Evolutionary conservation across 2,797 vertebrate genomes (phyloP).

Genomic region (Picus viridis): DNA sequence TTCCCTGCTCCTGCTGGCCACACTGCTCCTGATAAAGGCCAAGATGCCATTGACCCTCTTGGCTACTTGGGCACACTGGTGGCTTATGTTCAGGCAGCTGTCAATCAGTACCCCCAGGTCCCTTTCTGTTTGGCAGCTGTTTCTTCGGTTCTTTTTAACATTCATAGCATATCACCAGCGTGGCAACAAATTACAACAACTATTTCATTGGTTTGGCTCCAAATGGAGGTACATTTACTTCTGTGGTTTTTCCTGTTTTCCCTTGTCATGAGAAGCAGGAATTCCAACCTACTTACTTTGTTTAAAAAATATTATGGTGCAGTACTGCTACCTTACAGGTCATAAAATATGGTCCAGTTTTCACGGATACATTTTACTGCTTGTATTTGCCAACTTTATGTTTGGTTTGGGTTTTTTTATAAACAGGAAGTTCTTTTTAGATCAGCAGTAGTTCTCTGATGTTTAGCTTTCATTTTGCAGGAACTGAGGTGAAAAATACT

Average conservation of each 20-base stretch:
- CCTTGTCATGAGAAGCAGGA: not conserved
- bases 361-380: too few species aligned
- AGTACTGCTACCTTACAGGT: not conserved
- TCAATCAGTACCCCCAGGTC: too few species aligned
- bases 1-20: too few species aligned
- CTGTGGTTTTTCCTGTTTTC: not conserved
- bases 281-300: not conserved
- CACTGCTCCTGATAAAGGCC: too few species aligned
- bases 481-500: not conserved
- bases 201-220: not conserved
- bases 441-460: not conserved
- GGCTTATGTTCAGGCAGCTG: too few species aligned
- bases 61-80: too few species aligned
- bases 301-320: not conserved
- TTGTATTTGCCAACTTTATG: too few species aligned
- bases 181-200: not conserved
- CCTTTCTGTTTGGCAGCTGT: too few species aligned
- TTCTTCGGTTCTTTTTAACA: not conserved
- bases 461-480: not conserved
- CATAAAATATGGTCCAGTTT: not conserved
- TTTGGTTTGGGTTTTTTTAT: not conserved
- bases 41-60: too few species aligned
- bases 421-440: not conserved
- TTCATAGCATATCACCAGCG: not conserved
- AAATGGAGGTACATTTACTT: not conserved